Evolutionary conservation across 2,113 vertebrate species (phyloP), one percentile per base, ranked within the genome.

Genomic region (Semnornis frantzii): DNA sequence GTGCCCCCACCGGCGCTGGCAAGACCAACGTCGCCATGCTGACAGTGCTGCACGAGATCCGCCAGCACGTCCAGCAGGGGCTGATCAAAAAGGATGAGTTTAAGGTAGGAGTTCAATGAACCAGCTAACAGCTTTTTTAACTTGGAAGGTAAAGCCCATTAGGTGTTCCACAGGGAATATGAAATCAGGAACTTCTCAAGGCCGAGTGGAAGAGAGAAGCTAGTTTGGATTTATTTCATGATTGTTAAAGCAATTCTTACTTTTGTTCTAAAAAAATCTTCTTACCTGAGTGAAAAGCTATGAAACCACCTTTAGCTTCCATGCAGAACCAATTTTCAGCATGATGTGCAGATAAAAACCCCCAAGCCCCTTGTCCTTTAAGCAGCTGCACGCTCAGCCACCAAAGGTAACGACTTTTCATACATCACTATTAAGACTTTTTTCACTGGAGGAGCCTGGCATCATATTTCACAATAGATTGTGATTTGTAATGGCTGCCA

Each of bases 1-100:
- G 99, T 39, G 99, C 99, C 44, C 99, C 99, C 33, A 99, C 99
- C 8, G 99, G 99, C 44, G 99, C 99, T 24, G 99, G 99, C 44
- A 99, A 99, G 97, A 99, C 99, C 42, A 99, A 99, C 95, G 99
- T 99, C 92, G 99, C 99, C 65, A 99, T 99, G 99, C 98, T 99
- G 62, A 98, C 99, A 5, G 97, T 99, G 74, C 98, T 99, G 15
- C 99, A 99, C 91, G 99, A 99, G 98, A 98, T 99, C 92, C 98
- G 98, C 39, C 99, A 99, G 93, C 98, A 99, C 90, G 95, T 99
- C 93, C 98, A 99, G 86, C 98, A 99, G 4, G 98, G 99, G 12
- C 93, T 99, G 95, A 99, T 99, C 96, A 99, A 98, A 98, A 99
- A 99, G 96, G 99, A 99, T 96, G 98, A 99, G 78, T 99, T 99